Evolutionary conservation across 2,888 invertebrate genomes (phyloP), one percentile per base, ranked within the genome.

Genomic region (Nephrotoma flavescens): DNA sequence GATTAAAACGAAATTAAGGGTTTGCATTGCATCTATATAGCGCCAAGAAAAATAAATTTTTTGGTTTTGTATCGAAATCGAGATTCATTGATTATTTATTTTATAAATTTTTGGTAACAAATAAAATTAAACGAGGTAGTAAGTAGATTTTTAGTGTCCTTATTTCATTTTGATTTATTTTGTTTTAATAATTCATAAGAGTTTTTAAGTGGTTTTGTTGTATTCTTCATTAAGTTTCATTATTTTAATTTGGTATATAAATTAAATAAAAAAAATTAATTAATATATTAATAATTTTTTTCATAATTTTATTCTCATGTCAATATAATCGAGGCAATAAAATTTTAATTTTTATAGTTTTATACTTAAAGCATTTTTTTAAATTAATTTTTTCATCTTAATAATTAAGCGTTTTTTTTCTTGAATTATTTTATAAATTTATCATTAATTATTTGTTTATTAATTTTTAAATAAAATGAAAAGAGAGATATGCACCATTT

Each of bases 401-500:
- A 71, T 71, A 71, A 71, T 71, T 71, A 71, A 71, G 71, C 71
- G 71, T 71, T 71, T 71, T 71, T 71, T 52, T 71, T 71, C 31
- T 71, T 71, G 19, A 71, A 71, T 71, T 71, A 71, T 31, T 71
- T 31, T 71, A 71, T 9, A 44, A 31, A 71, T 71, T 71, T 31
- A 31, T 44, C 31, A 71, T 71, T 71, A 71, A 71, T 71, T 71
- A 71, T 71, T 71, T 71, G 71, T 19, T 71, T 71, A 71, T 42
- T 84, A 84, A 42, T 84, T 84, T 5, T 42, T 84, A 84, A 42
- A 42, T 42, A 84, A 84, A 84, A 42, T 15, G 19, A 84, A n/a
- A 84, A 84, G 41, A 84, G 41, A 84, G 84, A 84, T 84, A 84
- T 84, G 84, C 84, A 84, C 84, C 84, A 84, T 84, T 84, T 83